Percentiles rank a stretch among this genome's conserved stretches.
Conservation (phyloP, 2,797 vertebrate species). For the Mormyrus proboscirostris region DNA sequence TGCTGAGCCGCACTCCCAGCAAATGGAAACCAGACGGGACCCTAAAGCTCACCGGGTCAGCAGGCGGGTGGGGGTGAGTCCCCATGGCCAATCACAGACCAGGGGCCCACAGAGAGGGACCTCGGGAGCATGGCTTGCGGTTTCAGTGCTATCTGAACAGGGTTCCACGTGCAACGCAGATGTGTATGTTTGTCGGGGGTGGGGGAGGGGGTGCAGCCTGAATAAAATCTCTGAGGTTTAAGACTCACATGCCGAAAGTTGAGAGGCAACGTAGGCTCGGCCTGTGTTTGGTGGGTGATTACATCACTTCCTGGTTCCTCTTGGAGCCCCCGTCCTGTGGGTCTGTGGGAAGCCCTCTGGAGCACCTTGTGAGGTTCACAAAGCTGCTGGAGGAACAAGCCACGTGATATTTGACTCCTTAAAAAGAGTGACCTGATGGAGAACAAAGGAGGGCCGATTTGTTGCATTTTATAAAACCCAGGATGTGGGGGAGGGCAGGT, state of each 20-base stretch:
- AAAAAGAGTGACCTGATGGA: not conserved
- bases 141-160: not conserved
- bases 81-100: not conserved
- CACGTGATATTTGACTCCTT: not conserved
- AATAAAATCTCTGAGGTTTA: not conserved
- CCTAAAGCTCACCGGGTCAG: not conserved
- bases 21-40: conserved; percentile 12
- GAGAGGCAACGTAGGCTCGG: not conserved
- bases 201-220: not conserved
- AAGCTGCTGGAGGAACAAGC: not conserved
- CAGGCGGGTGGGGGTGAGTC: not conserved
- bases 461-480: conserved; percentile 29
- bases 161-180: not conserved
- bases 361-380: not conserved
- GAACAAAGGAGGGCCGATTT: conserved; percentile 21
- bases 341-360: not conserved
- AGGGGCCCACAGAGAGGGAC: not conserved
- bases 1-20: not conserved
- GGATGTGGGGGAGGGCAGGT: conserved; percentile 24
- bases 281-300: not conserved
- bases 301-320: not conserved
- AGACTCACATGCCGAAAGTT: not conserved
- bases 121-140: not conserved
- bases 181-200: not conserved
- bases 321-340: not conserved